These are phyloP conservation scores for Stenopsyche tienmushanensis DNA, from an alignment of 1,140 invertebrate species.

Conservation along the genomic window DNA sequence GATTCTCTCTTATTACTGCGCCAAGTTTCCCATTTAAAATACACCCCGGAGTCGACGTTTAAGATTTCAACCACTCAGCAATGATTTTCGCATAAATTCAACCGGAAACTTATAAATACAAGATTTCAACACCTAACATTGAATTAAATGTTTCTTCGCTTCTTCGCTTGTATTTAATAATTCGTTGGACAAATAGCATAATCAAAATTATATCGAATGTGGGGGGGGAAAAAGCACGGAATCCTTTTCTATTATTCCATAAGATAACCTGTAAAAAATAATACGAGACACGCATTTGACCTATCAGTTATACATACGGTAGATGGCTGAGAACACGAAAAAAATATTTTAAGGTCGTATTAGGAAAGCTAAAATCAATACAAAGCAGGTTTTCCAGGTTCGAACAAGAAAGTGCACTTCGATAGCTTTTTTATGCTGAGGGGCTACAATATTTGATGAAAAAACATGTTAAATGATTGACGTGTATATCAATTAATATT, in stretches of 20 bases:
- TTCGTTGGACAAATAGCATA: not conserved
- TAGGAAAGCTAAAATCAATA: not conserved
- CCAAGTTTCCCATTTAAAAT: constrained; percentile 12
- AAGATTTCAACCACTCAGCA: not conserved
- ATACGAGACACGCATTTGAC: not conserved
- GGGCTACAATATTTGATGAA: too few relatives aligned
- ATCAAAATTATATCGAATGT: not conserved
- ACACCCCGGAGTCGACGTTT: not conserved
- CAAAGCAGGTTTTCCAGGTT: too few relatives aligned
- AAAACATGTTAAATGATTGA: too few relatives aligned
- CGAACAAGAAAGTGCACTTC: too few relatives aligned
- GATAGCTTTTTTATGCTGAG: too few relatives aligned
- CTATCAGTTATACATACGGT: not conserved
- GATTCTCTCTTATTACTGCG: constrained; percentile 14
- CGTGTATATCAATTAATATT: too few relatives aligned
- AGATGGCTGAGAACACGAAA: not conserved
- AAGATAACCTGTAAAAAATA: not conserved
- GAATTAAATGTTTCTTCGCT: too few relatives aligned
- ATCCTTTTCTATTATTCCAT: constrained; percentile 1
- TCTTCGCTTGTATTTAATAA: too few relatives aligned
- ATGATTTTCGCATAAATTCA: too few relatives aligned
- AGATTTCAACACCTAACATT: too few relatives aligned
- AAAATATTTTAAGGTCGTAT: too few relatives aligned
- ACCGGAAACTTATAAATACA: too few relatives aligned
- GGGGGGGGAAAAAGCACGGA: not conserved